phyloP scores from a whole-genome alignment of 2,888 invertebrate species.

The Biston stratarius region DNA sequence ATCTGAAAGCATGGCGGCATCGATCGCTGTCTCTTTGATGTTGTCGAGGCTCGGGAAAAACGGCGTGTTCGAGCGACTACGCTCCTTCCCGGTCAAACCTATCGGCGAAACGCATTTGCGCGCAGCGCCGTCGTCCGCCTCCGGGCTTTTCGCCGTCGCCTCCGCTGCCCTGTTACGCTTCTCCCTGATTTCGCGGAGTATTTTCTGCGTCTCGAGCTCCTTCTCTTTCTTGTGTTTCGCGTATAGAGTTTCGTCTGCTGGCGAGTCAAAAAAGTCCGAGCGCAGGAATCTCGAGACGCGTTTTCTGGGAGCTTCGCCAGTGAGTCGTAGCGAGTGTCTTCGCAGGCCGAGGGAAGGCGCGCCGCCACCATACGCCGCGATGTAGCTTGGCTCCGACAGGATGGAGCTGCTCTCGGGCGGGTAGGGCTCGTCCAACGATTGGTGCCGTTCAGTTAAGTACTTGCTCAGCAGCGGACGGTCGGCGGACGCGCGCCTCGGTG shows the following conservation, averaged over 20 bases:
- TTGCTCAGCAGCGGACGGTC: conserved; percentile 87
- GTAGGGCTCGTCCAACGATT: conserved; percentile 68
- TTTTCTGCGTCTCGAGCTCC: conserved; percentile 89
- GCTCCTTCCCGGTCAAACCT: conserved; percentile 68
- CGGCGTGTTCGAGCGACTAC: conserved; percentile 80
- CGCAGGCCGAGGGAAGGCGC: conserved; percentile 52
- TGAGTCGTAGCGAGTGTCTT: conserved; percentile 66
- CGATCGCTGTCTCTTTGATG: conserved; percentile 75
- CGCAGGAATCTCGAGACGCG: conserved; percentile 90
- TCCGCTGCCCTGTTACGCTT: conserved; percentile 81
- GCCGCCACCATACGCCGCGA: conserved; percentile 71
- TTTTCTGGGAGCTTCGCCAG: conserved; percentile 81
- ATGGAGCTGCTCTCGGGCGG: conserved; percentile 68
- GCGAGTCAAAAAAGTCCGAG: conserved; percentile 92
- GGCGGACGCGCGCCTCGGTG: conserved; percentile 64
- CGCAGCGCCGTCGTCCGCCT: conserved; percentile 59
- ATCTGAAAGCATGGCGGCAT: conserved; percentile 55
- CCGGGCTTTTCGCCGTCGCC: conserved; percentile 55
- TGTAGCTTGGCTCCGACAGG: conserved; percentile 72
- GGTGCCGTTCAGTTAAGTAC: conserved; percentile 79
- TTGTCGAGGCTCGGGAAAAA: conserved; percentile 83
- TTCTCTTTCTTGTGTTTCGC: conserved; percentile 88
- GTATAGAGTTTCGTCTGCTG: conserved; percentile 89
- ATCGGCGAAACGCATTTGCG: conserved; percentile 76
- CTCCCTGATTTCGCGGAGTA: conserved; percentile 89